Evolutionary conservation across 2,113 vertebrate species (phyloP).

Genomic region (Corydoras sp.): DNA sequence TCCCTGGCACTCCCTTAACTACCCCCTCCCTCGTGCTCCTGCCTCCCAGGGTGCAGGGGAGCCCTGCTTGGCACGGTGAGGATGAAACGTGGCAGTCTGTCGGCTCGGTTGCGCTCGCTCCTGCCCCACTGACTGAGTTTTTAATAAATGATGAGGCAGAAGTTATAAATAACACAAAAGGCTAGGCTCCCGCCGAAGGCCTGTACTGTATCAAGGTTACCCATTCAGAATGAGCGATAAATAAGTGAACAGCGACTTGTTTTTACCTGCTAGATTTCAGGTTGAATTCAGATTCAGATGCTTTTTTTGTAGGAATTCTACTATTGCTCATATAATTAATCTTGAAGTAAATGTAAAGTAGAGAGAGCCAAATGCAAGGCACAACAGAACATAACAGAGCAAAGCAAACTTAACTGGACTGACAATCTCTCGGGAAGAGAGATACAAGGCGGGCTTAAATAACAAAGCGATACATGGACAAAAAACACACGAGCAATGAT

Average conservation of each 20-base stretch:
- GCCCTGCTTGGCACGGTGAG: constrained; percentile 40
- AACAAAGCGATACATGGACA: too few species aligned
- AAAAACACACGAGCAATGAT: too few species aligned
- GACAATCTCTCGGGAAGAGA: too few species aligned
- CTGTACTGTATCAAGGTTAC: constrained; percentile 64
- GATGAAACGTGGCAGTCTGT: constrained; percentile 39
- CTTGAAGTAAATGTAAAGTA: too few species aligned
- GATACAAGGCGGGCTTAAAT: too few species aligned
- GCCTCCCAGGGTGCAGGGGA: constrained; percentile 35
- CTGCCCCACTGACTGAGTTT: constrained; percentile 77
- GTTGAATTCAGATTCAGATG: too few species aligned
- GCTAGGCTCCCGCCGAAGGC: constrained; percentile 61
- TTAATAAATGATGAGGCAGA: constrained; percentile 73
- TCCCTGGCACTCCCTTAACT: constrained; percentile 13
- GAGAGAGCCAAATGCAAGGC: too few species aligned
- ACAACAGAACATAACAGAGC: too few species aligned
- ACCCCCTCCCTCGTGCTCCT: constrained; percentile 17
- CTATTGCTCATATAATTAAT: too few species aligned
- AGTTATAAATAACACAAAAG: constrained; percentile 73
- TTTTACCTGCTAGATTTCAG: constrained; percentile 50
- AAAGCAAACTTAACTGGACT: too few species aligned
- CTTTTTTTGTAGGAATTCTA: too few species aligned
- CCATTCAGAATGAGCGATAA: constrained; percentile 56
- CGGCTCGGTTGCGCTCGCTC: constrained; percentile 43
- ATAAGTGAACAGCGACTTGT: constrained; percentile 66